Conservation (phyloP, 2,797 vertebrate genomes). For the Oceanodroma leucorhoa region DNA sequence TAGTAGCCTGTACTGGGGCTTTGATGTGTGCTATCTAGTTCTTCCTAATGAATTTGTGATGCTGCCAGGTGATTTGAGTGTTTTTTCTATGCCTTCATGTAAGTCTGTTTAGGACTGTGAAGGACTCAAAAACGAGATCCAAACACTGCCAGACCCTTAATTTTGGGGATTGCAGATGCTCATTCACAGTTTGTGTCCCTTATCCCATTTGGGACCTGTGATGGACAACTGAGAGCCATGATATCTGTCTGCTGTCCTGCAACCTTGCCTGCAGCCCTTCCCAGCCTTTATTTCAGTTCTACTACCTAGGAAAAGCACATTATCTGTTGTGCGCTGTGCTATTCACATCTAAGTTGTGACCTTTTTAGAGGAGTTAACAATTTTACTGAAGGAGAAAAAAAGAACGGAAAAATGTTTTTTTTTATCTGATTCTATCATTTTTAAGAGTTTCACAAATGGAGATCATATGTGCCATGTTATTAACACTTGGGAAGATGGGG, state of each 20-base stretch:
- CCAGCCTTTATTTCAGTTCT: neutral
- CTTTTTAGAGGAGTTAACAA: constrained; percentile 11
- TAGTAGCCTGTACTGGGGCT: neutral
- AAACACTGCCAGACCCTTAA: neutral
- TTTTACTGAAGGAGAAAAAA: neutral
- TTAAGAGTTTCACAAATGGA: neutral
- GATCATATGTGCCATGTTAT: neutral
- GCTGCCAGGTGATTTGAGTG: neutral
- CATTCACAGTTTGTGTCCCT: neutral
- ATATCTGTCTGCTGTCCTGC: neutral
- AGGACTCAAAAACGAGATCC: neutral
- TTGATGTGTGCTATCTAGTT: neutral
- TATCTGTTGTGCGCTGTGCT: neutral
- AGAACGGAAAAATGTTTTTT: accelerated
- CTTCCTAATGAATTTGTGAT: neutral
- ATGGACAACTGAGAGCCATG: neutral
- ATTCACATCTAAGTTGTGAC: neutral
- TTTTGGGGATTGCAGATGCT: neutral
- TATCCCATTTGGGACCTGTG: neutral
- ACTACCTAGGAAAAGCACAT: neutral
- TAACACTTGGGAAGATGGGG: neutral
- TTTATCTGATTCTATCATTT: neutral
- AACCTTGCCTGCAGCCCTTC: neutral
- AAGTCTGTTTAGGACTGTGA: neutral
- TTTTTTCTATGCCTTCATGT: accelerated